Evolutionary conservation across 2,797 vertebrate species (phyloP).

Genomic region (Phyllotis vaccarum): DNA sequence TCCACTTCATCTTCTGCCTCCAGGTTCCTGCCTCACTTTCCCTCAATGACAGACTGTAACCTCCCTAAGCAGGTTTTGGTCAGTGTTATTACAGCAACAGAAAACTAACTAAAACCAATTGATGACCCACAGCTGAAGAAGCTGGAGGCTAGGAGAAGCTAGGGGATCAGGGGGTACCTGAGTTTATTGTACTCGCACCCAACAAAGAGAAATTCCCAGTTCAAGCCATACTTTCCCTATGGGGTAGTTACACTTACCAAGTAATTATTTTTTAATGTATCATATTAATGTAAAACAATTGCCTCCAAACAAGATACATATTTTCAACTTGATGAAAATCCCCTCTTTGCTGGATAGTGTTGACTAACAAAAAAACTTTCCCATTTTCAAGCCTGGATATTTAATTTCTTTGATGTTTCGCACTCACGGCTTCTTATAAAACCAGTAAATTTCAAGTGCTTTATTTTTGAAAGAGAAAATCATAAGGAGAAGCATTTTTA

Average conservation of each 20-base stretch:
- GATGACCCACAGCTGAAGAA: neutral
- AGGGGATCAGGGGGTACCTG: accelerated
- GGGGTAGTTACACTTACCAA: neutral
- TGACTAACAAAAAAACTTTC: neutral
- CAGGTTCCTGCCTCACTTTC: neutral
- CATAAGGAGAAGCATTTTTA: neutral
- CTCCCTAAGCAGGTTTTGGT: neutral
- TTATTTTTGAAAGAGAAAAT: slow-evolving; percentile 11
- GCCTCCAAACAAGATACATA: neutral
- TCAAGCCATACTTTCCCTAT: neutral
- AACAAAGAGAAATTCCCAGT: neutral
- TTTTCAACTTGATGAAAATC: neutral
- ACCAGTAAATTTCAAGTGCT: neutral
- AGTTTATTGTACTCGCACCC: neutral
- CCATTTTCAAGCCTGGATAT: neutral
- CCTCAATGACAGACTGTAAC: neutral
- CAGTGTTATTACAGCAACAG: neutral
- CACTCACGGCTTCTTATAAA: neutral
- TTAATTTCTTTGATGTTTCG: neutral
- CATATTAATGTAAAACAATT: neutral
- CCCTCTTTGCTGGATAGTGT: neutral
- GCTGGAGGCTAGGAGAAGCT: neutral
- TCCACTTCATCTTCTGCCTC: neutral
- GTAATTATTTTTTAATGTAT: neutral
- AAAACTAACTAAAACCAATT: neutral